Evolutionary conservation across 2,797 vertebrate genomes (phyloP).

Genomic region (Muraenolepis orangiensis): DNA sequence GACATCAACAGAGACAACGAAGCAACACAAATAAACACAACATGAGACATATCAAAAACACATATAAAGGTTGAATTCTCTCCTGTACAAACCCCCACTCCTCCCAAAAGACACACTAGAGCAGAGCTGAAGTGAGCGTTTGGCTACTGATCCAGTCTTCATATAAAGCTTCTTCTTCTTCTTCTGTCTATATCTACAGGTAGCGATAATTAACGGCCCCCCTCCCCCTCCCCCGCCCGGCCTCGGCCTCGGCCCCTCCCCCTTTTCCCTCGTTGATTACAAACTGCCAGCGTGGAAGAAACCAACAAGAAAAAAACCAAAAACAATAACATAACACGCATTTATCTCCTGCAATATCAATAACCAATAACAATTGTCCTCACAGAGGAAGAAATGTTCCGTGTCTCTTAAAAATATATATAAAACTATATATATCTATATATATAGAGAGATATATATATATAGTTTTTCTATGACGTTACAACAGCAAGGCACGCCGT

Average conservation of each 20-base stretch:
- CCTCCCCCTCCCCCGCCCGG: slow-evolving; percentile 9
- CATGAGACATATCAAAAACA: slow-evolving; percentile 5
- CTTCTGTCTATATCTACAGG: slow-evolving; percentile 34
- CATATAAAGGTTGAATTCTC: slow-evolving; percentile 21
- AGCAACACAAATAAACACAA: slow-evolving; percentile 12
- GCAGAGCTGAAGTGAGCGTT: slow-evolving; percentile 24
- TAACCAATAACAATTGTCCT: slow-evolving; percentile 86
- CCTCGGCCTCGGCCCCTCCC: too few relatives aligned
- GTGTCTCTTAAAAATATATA: slow-evolving; percentile 81
- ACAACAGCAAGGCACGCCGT: slow-evolving; percentile 79
- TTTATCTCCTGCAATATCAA: slow-evolving; percentile 92
- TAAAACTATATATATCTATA: slow-evolving; percentile 12
- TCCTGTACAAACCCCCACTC: slow-evolving; percentile 75
- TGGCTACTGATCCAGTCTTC: slow-evolving; percentile 40
- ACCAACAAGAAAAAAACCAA: slow-evolving; percentile 78
- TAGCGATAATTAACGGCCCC: slow-evolving; percentile 53
- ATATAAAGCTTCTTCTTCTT: slow-evolving; percentile 56
- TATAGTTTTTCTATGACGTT: slow-evolving; percentile 69
- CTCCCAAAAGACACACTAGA: slow-evolving; percentile 67
- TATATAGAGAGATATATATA: not conserved
- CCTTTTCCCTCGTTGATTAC: slow-evolving; percentile 32
- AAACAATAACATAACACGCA: too few relatives aligned
- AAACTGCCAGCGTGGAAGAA: slow-evolving; percentile 68
- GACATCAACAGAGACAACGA: slow-evolving; percentile 9
- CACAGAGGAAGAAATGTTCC: slow-evolving; percentile 90